Base-by-base conservation (phyloP, 1,140 invertebrate genomes). In the Daktulosphaira vitifoliae region DNA sequence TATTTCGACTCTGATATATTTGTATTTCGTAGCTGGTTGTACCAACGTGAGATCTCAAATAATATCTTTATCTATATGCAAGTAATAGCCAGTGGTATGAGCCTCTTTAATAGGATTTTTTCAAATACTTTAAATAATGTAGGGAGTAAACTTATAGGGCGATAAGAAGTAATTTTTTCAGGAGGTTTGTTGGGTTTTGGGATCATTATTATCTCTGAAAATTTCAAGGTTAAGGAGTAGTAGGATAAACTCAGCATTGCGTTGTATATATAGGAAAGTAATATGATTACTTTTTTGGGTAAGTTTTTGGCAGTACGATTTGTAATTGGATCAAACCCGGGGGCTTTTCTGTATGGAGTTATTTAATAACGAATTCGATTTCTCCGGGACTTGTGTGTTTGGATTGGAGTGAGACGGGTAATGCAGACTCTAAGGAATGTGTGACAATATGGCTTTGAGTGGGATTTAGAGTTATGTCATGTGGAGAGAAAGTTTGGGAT, bases 61-160 rank as follows among this genome's bases (percentile, higher is more conserved):
- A n/a, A n/a, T n/a, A n/a, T n/a, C n/a, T n/a, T n/a, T n/a, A n/a
- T n/a, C n/a, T n/a, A n/a, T n/a, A n/a, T n/a, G n/a, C n/a, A n/a
- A 5, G 33, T 37, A 37, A 37, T 37, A 37, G 33, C 33, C 13
- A 37, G 33, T 37, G 33, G 33, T 37, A 37, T 37, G 33, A 70
- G 38, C 52, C 66, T 66, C 39, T 66, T 69, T 15, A 71, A 20
- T 20, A 68, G 25, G 1, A 69, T 53, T 56, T 68, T 70, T 64
- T 70, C 68, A 16, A 69, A 67, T 23, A 71, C n/a, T 66, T 71
- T 71, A 4, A 66, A 67, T 23, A 69, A 26, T 2, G 29, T 49
- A 29, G 73, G 70, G 0, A 74, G 65, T 44, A 74, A 44, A 23
- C 70, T 67, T 33, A 74, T 74, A 4, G 73, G 74, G 20, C 72